Evolutionary conservation across 2,888 invertebrate species (phyloP).

Genomic region (Napeogenes inachia): DNA sequence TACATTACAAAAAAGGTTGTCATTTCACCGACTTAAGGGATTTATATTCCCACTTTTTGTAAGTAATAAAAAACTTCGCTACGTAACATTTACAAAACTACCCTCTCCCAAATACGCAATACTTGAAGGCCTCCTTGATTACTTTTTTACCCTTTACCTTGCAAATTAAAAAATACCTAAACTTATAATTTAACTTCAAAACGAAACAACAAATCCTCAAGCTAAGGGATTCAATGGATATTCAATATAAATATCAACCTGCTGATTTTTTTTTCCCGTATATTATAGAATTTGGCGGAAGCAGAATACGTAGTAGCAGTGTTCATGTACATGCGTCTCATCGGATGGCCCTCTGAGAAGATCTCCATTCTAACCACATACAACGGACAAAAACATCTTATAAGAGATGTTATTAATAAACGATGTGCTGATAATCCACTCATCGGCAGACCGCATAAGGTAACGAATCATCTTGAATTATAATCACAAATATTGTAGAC

Average conservation of each 20-base stretch:
- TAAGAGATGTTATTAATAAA: slow-evolving; percentile 95
- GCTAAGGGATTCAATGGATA: background rate
- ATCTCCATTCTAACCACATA: slow-evolving; percentile 99
- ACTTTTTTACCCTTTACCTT: no score
- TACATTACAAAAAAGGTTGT: no score
- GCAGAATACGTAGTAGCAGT: slow-evolving; percentile 97
- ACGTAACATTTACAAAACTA: no score
- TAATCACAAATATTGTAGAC: background rate
- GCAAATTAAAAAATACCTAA: no score
- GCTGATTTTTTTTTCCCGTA: no score
- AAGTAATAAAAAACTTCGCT: no score
- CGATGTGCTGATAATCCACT: slow-evolving; percentile 96
- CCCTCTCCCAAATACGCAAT: no score
- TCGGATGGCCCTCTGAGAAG: slow-evolving; percentile 97
- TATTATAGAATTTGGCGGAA: slow-evolving; percentile 84
- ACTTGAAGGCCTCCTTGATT: no score
- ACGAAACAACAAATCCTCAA: no score
- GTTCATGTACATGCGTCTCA: slow-evolving; percentile 98
- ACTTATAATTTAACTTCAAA: no score
- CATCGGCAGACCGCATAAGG: slow-evolving; percentile 94
- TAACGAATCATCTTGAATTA: slow-evolving; percentile 41
- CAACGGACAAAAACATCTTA: slow-evolving; percentile 98
- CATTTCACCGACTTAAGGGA: no score
- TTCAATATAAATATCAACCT: background rate
- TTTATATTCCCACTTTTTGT: no score